Evolutionary conservation across 2,888 invertebrate genomes (phyloP), one percentile per base, ranked within the genome.

Genomic region (Scelioninae gen. 2): DNA sequence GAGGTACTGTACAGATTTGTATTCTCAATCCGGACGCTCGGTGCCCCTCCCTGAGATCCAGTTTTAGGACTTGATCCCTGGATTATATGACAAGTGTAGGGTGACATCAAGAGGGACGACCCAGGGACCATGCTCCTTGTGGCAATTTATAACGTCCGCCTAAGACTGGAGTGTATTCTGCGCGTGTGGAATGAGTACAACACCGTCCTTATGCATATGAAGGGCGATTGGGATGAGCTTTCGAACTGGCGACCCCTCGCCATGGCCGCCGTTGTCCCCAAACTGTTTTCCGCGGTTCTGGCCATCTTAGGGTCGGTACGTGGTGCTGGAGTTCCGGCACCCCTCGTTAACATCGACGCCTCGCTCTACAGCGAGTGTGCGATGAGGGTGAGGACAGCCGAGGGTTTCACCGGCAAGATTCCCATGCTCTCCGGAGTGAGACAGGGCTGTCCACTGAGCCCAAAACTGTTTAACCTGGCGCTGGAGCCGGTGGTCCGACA

Each of bases 231-330:
- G 4, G 25, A 61, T 37, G 73, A 76, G 16, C 69, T 77, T 1
- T 60, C 58, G 6, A 83, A 81, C 76, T 84, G 83, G 83, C 63
- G 81, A 1, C 80, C 81, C 3, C 77, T 83, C 1, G 79, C 82
- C 0, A 78, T 83, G 57, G 76, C 79, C 0, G 72, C 72, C 13
- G 70, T 72, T 0, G 41, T 58, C 0, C 57, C 72, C 2, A 76
- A 76, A 33, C 70, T 77, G 2, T 76, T 76, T 4, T 58, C 58
- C 0, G 71, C 64, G 15, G 37, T 71, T 0, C 2, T 50, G 7
- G 64, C n/a, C 7, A 79, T 83, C 37, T 70, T 65, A n/a, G 58
- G 57, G 11, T 79, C 76, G 5, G 57, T 79, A 35, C 64, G 2
- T 13, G 37, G 13, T 0, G 68, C 72, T 4, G 73, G 64, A 0